These are phyloP conservation scores for Odontesthes bonariensis DNA, from an alignment of 2,113 vertebrate species.

Conservation along the genomic window DNA sequence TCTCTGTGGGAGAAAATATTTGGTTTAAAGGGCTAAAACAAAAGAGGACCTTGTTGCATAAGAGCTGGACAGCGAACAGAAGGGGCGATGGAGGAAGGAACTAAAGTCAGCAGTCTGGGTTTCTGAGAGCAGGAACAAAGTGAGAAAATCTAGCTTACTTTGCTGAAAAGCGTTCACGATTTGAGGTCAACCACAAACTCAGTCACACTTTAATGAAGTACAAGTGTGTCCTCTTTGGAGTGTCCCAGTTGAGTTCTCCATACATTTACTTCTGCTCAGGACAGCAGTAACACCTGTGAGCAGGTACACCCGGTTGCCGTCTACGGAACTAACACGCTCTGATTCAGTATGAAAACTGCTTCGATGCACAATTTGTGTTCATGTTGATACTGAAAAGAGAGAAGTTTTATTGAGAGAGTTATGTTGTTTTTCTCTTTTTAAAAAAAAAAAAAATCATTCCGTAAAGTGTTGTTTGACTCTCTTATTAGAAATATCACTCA, in stretches of 20 bases:
- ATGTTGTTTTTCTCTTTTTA: too few relatives aligned
- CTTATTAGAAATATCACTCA: too few relatives aligned
- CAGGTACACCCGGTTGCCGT: too few relatives aligned
- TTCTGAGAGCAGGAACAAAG: conserved; percentile 22
- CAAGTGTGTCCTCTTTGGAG: neutral
- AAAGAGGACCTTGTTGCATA: conserved; percentile 60
- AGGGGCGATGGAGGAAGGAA: conserved; percentile 35
- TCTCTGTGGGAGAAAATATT: conserved; percentile 32
- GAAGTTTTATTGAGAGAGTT: too few relatives aligned
- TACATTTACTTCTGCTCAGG: neutral
- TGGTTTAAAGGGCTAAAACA: conserved; percentile 35
- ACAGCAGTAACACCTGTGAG: too few relatives aligned
- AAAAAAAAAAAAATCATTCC: too few relatives aligned
- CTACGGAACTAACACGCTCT: too few relatives aligned
- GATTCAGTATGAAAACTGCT: too few relatives aligned
- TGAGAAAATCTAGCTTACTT: conserved; percentile 17
- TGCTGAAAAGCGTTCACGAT: neutral
- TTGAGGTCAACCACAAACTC: conserved; percentile 5
- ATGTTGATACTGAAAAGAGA: too few relatives aligned
- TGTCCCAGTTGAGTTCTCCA: neutral
- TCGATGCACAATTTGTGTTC: too few relatives aligned
- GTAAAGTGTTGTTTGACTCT: too few relatives aligned
- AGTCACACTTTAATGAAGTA: conserved; percentile 6
- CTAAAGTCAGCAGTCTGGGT: conserved; percentile 61
- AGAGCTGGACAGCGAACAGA: conserved; percentile 30